A percentile compares a stretch with the other conserved stretches of the same genome.
phyloP scores from a whole-genome alignment of 2,888 invertebrate species.

The Calliphora vomitoria region DNA sequence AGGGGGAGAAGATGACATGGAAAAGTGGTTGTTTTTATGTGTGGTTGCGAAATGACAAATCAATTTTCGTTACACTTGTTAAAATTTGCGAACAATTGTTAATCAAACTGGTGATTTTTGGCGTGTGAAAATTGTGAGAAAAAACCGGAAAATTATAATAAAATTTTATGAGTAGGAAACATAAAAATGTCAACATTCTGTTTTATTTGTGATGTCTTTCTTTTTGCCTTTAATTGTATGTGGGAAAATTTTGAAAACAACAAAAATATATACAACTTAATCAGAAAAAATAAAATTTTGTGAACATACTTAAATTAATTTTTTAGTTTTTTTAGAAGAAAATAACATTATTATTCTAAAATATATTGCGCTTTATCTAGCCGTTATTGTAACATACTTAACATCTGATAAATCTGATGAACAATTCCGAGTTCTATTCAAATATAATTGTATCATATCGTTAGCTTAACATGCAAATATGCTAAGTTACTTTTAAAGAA shows the following conservation, averaged over 20 bases:
- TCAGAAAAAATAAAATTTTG: too few relatives aligned
- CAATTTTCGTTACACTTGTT: constrained; percentile 59
- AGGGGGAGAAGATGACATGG: not conserved
- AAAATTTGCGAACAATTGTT: constrained; percentile 59
- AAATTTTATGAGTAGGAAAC: constrained; percentile 22
- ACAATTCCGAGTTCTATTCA: too few relatives aligned
- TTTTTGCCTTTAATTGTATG: not conserved
- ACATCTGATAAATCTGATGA: too few relatives aligned
- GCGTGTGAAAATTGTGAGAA: constrained; percentile 41
- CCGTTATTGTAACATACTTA: too few relatives aligned
- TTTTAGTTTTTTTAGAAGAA: too few relatives aligned
- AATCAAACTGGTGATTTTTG: constrained; percentile 36
- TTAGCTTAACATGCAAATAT: too few relatives aligned
- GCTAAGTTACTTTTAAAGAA: too few relatives aligned
- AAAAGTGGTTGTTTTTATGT: constrained; percentile 42
- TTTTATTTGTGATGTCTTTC: not conserved
- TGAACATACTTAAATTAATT: too few relatives aligned
- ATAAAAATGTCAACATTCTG: constrained; percentile 33
- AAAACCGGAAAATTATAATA: constrained; percentile 4
- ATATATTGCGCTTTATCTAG: too few relatives aligned
- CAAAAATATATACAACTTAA: not conserved
- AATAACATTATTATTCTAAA: too few relatives aligned
- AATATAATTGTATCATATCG: too few relatives aligned
- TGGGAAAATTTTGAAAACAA: not conserved
- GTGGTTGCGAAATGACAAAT: constrained; percentile 52